Conservation (phyloP, 2,113 vertebrate species). For the Climacteris rufus region DNA sequence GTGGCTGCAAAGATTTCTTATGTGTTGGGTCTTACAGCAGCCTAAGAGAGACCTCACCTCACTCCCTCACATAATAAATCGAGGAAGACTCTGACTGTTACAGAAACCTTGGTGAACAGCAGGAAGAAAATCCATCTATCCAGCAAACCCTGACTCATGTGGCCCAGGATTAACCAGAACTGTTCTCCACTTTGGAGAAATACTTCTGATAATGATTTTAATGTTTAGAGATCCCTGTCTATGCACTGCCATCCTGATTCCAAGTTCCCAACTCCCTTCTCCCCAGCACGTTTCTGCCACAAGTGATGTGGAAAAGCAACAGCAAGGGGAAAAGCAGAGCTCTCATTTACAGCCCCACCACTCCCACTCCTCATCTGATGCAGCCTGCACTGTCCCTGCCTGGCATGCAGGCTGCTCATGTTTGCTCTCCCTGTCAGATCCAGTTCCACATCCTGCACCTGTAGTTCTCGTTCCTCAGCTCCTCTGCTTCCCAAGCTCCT, state of each 20-base stretch:
- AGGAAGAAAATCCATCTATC: rapidly evolving
- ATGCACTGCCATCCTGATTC: rapidly evolving
- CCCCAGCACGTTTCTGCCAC: neutral
- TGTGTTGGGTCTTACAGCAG: neutral
- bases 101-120: neutral
- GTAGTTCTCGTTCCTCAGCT: neutral
- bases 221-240: rapidly evolving
- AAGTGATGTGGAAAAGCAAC: rapidly evolving
- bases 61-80: rapidly evolving
- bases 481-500: neutral
- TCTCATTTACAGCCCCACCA: neutral
- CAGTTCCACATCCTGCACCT: neutral
- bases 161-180: rapidly evolving
- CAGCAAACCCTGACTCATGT: rapidly evolving
- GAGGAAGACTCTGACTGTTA: neutral
- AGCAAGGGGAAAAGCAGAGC: neutral
- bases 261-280: neutral
- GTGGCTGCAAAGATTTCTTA: neutral
- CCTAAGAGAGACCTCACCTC: neutral
- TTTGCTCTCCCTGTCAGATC: neutral
- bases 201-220: neutral
- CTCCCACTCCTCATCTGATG: neutral
- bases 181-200: neutral
- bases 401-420: rapidly evolving
- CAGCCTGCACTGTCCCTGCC: neutral